Percentiles rank a stretch among this genome's conserved stretches.
Conservation (phyloP, 53 echinoderm and acorn worm species). For the Pentamera pediparva region DNA sequence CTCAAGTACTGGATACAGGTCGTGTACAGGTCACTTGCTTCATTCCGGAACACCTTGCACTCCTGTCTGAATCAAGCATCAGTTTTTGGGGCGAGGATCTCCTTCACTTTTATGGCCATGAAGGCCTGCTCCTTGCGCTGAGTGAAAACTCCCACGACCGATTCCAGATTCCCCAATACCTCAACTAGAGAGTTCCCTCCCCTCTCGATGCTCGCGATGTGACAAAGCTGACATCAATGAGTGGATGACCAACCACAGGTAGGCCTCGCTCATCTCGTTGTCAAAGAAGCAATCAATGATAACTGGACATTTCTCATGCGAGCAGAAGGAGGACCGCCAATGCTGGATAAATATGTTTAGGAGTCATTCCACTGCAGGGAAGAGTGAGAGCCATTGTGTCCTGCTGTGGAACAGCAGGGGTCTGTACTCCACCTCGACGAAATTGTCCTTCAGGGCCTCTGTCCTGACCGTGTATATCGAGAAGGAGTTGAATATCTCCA, state of each 20-base stretch:
- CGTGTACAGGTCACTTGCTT: background rate
- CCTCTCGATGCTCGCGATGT: constrained; percentile 15
- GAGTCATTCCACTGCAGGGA: constrained; percentile 1
- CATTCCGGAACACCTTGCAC: background rate
- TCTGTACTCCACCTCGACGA: background rate
- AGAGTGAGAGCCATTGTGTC: constrained; percentile 1
- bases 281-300: background rate
- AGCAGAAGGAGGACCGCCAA: background rate
- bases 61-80: background rate
- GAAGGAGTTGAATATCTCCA: constrained; percentile 8
- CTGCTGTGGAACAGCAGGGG: background rate
- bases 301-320: background rate
- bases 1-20: constrained; percentile 4
- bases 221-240: background rate
- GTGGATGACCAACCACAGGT: constrained; percentile 1
- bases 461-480: background rate
- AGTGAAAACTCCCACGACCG: background rate
- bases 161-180: background rate
- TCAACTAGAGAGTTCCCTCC: constrained; percentile 1
- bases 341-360: background rate
- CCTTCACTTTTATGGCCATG: constrained; percentile 17
- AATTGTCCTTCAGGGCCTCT: constrained; percentile 1
- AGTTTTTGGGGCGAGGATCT: background rate
- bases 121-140: constrained; percentile 8
- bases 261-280: background rate